Base-by-base conservation (phyloP, 2,113 vertebrate species). In the Drymodes brunneopygia region DNA sequence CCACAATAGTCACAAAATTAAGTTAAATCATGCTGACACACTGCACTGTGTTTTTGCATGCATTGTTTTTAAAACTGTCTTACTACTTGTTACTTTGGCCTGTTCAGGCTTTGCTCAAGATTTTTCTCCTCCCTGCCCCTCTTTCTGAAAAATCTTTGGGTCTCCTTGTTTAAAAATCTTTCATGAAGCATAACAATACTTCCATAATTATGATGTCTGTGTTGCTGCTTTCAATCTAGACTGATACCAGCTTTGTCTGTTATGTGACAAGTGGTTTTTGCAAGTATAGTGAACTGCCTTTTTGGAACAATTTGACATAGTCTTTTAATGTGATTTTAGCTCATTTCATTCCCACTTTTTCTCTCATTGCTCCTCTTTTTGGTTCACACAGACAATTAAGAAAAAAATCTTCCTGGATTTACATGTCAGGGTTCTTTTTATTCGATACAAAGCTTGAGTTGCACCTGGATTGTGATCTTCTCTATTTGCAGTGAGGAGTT, bases 251-350 rank as follows among this genome's bases (percentile, higher is more conserved):
- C 21, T 56, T 85, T 78, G 21, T 56, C 35, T 38, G 13, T 72
- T 58, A 31, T 0, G 3, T 23, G 31, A 2, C 25, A 45, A 73
- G 36, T 72, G 42, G 0, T 51, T 72, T 87, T 45, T 88, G 10
- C 10, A 50, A 57, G 18, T 40, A 27, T 21, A 80, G 17, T 73
- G 36, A 64, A 74, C 23, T 47, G 24, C 78, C 15, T 67, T 66
- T 47, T 27, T 72, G 67, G 40, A 86, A 42, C 40, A 67, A 38
- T 51, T 56, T 64, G 53, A 38, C 8, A 1, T 15, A 14, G 18
- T 19, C 15, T 85, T 85, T 82, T 74, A 75, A 33, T 3, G 12
- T 45, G 36, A 13, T n/a, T 70, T 87, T 85, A 86, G 22, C 42
- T 92, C 5, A 40, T 13, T 35, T 80, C 19, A 7, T 67, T 93